Conservation (phyloP, 2,888 invertebrate species). For the Lissonota sp. region DNA sequence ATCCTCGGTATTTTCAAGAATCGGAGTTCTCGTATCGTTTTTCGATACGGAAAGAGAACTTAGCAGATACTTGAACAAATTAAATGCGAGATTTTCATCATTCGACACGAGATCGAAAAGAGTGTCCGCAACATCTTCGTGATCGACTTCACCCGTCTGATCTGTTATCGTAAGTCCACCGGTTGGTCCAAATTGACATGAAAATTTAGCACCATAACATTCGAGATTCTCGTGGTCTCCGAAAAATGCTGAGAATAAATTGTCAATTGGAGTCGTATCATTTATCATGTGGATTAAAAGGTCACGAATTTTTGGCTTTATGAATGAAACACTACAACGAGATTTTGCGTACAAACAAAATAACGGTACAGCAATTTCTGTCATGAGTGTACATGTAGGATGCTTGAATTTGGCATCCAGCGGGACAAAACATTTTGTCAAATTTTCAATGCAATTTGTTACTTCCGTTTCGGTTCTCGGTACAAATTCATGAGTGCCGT, state of each 20-base stretch:
- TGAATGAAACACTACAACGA: slow-evolving; percentile 71
- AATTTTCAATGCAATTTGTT: slow-evolving; percentile 77
- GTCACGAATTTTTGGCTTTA: slow-evolving; percentile 72
- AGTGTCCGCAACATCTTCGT: slow-evolving; percentile 78
- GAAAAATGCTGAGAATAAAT: slow-evolving; percentile 75
- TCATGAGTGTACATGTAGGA: slow-evolving; percentile 76
- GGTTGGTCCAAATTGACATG: slow-evolving; percentile 73
- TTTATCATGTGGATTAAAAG: slow-evolving; percentile 73
- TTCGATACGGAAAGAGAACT: slow-evolving; percentile 69
- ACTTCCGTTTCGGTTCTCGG: slow-evolving; percentile 76
- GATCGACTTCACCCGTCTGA: slow-evolving; percentile 71
- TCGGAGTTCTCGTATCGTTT: slow-evolving; percentile 44
- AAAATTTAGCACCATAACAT: slow-evolving; percentile 75
- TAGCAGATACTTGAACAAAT: slow-evolving; percentile 83
- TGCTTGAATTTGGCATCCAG: slow-evolving; percentile 79
- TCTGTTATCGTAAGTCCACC: slow-evolving; percentile 75
- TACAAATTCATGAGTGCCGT: neutral
- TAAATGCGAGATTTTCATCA: slow-evolving; percentile 74
- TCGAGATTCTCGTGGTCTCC: slow-evolving; percentile 66
- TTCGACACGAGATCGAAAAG: slow-evolving; percentile 79
- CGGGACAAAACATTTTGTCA: slow-evolving; percentile 79
- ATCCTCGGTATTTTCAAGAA: slow-evolving; percentile 72
- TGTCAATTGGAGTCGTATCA: slow-evolving; percentile 65
- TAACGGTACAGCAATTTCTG: slow-evolving; percentile 75
- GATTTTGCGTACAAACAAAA: slow-evolving; percentile 76